phyloP scores from a whole-genome alignment of 2,113 vertebrate genomes.

The Nannospalax galili region DNA sequence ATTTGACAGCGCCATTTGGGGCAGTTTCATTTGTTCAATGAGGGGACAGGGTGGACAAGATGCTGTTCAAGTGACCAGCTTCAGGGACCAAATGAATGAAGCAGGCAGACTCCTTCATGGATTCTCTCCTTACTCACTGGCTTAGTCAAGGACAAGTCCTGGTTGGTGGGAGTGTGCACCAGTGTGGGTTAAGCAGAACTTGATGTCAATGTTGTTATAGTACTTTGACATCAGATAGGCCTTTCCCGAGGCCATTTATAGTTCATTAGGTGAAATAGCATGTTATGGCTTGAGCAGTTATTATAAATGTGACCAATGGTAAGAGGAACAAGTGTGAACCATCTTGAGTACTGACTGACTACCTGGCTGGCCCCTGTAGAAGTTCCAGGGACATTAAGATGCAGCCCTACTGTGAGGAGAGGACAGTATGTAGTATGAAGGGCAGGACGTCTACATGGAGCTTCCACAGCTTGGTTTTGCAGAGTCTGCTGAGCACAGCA shows the following conservation, averaged over 20 bases:
- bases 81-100: not conserved
- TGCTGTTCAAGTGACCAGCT: not conserved
- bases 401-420: not conserved
- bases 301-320: not conserved
- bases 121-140: not conserved
- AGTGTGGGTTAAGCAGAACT: not conserved
- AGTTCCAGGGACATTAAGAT: not conserved
- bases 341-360: not conserved
- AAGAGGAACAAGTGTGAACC: not conserved
- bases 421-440: rapidly evolving
- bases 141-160: not conserved
- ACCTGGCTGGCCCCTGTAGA: rapidly evolving
- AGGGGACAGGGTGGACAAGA: not conserved
- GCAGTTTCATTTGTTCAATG: not conserved
- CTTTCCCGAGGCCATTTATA: not conserved
- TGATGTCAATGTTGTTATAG: not conserved
- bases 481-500: not conserved
- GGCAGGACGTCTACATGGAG: not conserved
- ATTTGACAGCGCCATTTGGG: not conserved
- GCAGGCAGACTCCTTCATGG: not conserved
- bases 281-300: not conserved
- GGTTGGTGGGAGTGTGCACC: not conserved
- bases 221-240: not conserved
- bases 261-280: not conserved
- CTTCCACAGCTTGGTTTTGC: not conserved